Evolutionary conservation across 2,888 invertebrate genomes (phyloP), one percentile per base, ranked within the genome.

Genomic region (Aleiodes leptofemur): DNA sequence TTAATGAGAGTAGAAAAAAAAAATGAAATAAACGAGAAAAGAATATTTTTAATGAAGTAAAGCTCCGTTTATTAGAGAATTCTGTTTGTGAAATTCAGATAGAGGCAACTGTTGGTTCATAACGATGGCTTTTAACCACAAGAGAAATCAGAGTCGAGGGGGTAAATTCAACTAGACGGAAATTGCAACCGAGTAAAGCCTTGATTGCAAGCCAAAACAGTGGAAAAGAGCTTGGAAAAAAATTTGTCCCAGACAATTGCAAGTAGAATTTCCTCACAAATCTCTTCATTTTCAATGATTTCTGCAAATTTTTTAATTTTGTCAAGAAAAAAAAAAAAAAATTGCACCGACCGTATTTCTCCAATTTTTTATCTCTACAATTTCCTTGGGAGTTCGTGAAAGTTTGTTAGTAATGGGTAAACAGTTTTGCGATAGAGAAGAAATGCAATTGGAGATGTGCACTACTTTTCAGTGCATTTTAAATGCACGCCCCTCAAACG

Each of bases 121-220:
- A 43, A 16, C 64, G 5, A 43, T 14, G 16, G 43, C 43, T 43
- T 43, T 43, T 64, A 48, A 48, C 48, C 64, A 61, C 61, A 61
- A 38, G 14, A 16, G 34, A 61, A 61, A 61, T 61, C 61, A 48
- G 48, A 43, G 43, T 43, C 43, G 43, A n/a, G n/a, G 64, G 64
- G 23, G 64, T 48, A 64, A 23, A 48, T 64, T 64, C 43, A 48
- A 29, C 23, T 14, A 16, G 14, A 64, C 64, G 48, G 11, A 64
- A 64, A 64, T 64, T 61, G 38, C 64, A 31, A 14, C 9, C 29
- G 34, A 61, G 64, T 16, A 13, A 48, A 64, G 23, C 9, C 48
- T 64, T 48, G 43, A 64, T 48, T 64, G 16, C 16, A 11, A 64
- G 64, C 48, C 64, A 64, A 64, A 64, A 64, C 16, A 8, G 64